phyloP scores from a whole-genome alignment of 2,113 vertebrate species.

The Nycticryphes semicollaris region DNA sequence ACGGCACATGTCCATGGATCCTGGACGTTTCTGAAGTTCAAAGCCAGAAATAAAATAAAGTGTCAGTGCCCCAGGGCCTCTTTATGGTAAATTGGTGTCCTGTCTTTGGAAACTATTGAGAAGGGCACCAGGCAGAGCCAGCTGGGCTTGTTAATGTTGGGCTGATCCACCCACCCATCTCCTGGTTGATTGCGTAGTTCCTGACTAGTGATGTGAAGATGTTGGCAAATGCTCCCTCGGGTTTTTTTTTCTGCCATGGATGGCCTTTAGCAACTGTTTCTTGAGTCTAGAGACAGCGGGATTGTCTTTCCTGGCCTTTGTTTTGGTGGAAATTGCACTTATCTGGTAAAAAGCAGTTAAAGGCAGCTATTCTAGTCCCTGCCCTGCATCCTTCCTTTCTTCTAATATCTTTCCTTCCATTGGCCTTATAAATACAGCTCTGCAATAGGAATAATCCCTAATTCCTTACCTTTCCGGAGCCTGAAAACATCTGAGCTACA shows the following conservation, averaged over 20 bases:
- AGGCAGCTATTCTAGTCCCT: neutral
- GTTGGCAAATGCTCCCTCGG: neutral
- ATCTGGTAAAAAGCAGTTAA: neutral
- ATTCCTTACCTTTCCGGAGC: neutral
- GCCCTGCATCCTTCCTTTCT: neutral
- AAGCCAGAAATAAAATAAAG: slow-evolving; percentile 12
- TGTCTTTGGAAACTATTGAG: neutral
- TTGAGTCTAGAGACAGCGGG: neutral
- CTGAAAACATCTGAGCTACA: neutral
- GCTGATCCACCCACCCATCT: neutral
- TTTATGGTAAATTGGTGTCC: neutral
- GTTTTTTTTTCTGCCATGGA: neutral
- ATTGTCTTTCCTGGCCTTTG: neutral
- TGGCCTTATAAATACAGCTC: neutral
- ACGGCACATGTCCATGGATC: neutral
- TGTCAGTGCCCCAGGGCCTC: neutral
- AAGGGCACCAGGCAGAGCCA: neutral
- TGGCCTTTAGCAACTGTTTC: neutral
- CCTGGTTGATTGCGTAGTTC: neutral
- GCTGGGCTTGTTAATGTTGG: neutral
- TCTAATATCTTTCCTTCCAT: neutral
- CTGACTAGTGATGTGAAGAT: neutral
- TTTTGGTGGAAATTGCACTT: neutral
- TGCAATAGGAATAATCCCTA: neutral
- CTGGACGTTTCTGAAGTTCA: neutral